Evolutionary conservation across 2,113 vertebrate species (phyloP).

Genomic region (Notiomystis cincta): DNA sequence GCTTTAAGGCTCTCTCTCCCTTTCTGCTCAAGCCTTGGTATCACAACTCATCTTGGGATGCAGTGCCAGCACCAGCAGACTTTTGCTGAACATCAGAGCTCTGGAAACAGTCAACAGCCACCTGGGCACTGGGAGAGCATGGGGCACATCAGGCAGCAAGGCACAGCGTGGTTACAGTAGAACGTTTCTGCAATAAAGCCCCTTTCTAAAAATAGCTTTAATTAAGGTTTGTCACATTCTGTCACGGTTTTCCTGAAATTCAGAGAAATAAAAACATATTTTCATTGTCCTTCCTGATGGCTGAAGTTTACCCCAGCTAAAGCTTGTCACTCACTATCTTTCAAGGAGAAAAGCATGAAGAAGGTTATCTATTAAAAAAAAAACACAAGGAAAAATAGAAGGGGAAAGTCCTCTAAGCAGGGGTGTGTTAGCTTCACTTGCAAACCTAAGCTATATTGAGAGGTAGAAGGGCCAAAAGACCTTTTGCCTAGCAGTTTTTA

Average conservation of each 20-base stretch:
- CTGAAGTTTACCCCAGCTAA: not conserved
- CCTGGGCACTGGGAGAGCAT: accelerated
- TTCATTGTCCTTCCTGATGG: not conserved
- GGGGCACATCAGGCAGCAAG: not conserved
- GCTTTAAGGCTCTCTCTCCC: not conserved
- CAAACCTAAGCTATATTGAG: not conserved
- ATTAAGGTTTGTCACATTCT: not conserved
- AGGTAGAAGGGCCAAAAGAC: not conserved
- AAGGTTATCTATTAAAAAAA: not conserved
- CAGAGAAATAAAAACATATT: not conserved
- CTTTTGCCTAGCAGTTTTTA: not conserved
- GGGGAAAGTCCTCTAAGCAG: not conserved
- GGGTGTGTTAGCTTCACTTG: not conserved
- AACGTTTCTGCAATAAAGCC: not conserved
- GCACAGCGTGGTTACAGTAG: accelerated
- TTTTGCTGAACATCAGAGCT: not conserved
- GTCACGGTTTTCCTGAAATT: not conserved
- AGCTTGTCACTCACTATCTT: not conserved
- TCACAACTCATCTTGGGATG: not conserved
- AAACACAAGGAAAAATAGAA: not conserved
- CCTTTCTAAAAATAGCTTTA: not conserved
- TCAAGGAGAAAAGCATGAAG: not conserved
- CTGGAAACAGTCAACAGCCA: accelerated
- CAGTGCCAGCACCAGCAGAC: not conserved
- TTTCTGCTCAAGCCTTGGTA: not conserved